These are phyloP conservation scores for Frieseomelitta varia DNA, from an alignment of 1,140 invertebrate genomes.

Conservation along the genomic window DNA sequence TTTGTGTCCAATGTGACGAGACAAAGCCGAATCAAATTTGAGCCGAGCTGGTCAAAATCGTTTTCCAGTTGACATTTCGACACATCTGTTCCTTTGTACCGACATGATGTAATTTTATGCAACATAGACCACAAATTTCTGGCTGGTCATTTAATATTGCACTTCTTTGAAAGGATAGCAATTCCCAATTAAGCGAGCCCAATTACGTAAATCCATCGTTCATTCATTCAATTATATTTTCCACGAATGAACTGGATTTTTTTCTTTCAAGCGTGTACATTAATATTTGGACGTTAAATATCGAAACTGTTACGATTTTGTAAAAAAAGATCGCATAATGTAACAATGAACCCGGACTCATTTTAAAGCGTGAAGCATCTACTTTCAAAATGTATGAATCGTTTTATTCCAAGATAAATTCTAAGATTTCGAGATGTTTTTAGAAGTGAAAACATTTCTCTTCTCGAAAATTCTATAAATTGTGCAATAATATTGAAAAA, in stretches of 20 bases:
- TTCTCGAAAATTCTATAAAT: too few species aligned
- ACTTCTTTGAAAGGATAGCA: too few species aligned
- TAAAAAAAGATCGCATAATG: too few species aligned
- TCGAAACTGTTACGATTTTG: too few species aligned
- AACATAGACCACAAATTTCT: not conserved
- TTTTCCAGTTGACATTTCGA: not conserved
- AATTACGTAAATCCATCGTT: not conserved
- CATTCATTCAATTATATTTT: not conserved
- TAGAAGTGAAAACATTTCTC: too few species aligned
- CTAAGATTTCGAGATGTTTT: too few species aligned
- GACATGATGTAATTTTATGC: not conserved
- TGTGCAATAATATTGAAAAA: too few species aligned
- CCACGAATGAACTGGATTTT: not conserved
- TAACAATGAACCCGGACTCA: too few species aligned
- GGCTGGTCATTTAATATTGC: not conserved
- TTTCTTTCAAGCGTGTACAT: not conserved
- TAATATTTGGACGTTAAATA: too few species aligned
- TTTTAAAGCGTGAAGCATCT: too few species aligned
- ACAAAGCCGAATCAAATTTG: conserved; percentile 18
- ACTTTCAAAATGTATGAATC: too few species aligned
- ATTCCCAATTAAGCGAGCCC: not conserved
- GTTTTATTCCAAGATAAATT: too few species aligned
- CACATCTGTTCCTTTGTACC: not conserved
- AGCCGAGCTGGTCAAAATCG: conserved; percentile 2
- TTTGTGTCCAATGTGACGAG: not conserved